These are phyloP conservation scores for Nothoprocta pentlandii DNA, from an alignment of 2,113 vertebrate species.

Conservation along the genomic window DNA sequence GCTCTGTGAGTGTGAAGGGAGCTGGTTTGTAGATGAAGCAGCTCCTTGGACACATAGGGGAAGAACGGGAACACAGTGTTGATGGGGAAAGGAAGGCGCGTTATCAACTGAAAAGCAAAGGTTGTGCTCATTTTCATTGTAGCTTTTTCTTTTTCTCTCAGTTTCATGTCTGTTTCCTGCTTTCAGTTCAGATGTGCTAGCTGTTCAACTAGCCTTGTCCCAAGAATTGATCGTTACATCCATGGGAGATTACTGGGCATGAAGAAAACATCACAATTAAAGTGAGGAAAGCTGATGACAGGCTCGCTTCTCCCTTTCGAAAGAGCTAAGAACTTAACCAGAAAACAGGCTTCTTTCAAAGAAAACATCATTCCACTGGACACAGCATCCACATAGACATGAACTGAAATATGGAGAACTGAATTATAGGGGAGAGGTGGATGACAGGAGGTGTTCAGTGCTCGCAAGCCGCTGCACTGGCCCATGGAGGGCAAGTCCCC, in stretches of 20 bases:
- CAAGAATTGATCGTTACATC: conserved; percentile 44
- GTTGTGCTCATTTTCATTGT: not conserved
- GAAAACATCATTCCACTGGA: not conserved
- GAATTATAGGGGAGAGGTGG: too few relatives aligned
- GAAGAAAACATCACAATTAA: conserved; percentile 35
- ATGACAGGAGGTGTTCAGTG: too few relatives aligned
- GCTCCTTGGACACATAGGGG: not conserved
- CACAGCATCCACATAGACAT: not conserved
- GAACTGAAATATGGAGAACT: rapidly evolving
- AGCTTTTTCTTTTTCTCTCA: not conserved
- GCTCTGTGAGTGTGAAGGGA: not conserved
- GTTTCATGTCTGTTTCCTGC: not conserved
- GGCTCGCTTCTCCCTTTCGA: conserved; percentile 10
- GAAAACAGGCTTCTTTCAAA: conserved; percentile 14
- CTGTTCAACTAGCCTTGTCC: not conserved
- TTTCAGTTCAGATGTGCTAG: conserved; percentile 21
- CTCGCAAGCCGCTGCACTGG: too few relatives aligned
- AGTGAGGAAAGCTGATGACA: conserved; percentile 3
- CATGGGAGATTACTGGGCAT: conserved; percentile 20
- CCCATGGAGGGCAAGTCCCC: not conserved
- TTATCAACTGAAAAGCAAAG: not conserved
- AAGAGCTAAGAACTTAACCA: not conserved
- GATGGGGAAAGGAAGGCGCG: not conserved
- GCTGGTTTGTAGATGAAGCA: not conserved
- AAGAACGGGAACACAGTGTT: not conserved